phyloP scores from a whole-genome alignment of 2,797 vertebrate species.

The Kryptolebias ocellatus region DNA sequence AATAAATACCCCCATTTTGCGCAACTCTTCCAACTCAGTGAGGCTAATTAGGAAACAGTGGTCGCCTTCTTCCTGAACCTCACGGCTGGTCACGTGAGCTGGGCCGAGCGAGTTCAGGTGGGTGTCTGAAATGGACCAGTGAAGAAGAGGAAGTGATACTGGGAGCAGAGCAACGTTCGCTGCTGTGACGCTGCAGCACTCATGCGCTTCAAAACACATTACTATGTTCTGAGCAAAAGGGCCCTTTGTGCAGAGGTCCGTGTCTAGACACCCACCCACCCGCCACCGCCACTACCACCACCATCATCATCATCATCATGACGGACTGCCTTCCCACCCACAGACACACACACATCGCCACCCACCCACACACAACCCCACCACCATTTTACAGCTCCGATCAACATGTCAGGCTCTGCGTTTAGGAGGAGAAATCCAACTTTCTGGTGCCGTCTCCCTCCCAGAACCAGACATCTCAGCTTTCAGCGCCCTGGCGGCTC shows the following conservation, averaged over 20 bases:
- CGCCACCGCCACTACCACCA: slow-evolving; percentile 15
- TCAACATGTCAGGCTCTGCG: slow-evolving; percentile 32
- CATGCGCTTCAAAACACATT: slow-evolving; percentile 34
- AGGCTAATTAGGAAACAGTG: slow-evolving; percentile 29
- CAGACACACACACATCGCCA: slow-evolving; percentile 1
- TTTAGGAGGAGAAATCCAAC: slow-evolving; percentile 31
- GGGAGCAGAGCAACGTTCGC: slow-evolving; percentile 10
- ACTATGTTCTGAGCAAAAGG: slow-evolving; percentile 16
- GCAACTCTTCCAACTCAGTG: slow-evolving; percentile 6
- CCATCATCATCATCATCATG: neutral
- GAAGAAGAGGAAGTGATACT: slow-evolving; percentile 65
- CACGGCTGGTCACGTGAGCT: slow-evolving; percentile 33
- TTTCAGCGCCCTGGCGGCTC: slow-evolving; percentile 55
- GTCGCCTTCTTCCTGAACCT: slow-evolving; percentile 6
- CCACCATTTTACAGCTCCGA: slow-evolving; percentile 56
- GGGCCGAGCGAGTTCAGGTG: slow-evolving; percentile 20
- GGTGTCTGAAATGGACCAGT: slow-evolving; percentile 26
- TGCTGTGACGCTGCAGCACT: slow-evolving; percentile 13
- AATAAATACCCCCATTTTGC: neutral
- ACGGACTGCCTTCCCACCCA: slow-evolving; percentile 20
- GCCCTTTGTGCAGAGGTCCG: slow-evolving; percentile 50
- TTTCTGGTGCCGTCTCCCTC: slow-evolving; percentile 52
- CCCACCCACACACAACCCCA: slow-evolving; percentile 24
- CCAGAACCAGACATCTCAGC: slow-evolving; percentile 63
- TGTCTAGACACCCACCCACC: slow-evolving; percentile 58